Base-by-base conservation (phyloP, 1,140 invertebrate species). In the Centruroides vittatus region DNA sequence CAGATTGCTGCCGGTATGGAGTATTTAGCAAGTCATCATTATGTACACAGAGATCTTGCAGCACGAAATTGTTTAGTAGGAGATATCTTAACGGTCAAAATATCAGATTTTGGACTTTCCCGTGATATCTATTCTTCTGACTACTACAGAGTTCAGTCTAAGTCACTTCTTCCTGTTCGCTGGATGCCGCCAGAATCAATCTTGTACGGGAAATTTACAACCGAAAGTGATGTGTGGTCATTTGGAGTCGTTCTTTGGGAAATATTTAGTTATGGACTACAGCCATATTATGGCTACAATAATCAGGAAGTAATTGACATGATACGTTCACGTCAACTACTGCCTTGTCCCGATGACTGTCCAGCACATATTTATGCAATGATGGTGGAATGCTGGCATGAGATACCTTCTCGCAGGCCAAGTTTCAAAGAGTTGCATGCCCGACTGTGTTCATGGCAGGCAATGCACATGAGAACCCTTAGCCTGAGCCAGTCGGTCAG, bases 301-400 rank as follows among this genome's bases (percentile, higher is more conserved):
- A 97, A 98, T 73, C 91, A 93, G 73, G 93, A 98, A 76, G 94
- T 98, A 0, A 95, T 98, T 68, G 86, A 94, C 67, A 92, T 98
- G 86, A 93, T 98, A 47, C 81, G 93, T 3, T 86, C 88, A 3
- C 82, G 93, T 9, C 92, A 97, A 73, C 77, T 98, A 12, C 76
- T 98, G 36, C 85, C 90, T 0, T 88, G 89, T 70, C 94, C 94
- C 0, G 85, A 92, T 61, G 85, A 87, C 50, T 98, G 93, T 72
- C 93, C 93, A 0, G 80, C 86, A 11, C 81, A 86, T 61, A 86
- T 96, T 66, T 95, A 95, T 72, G 83, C 84, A 4, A 76, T 97
- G 47, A 97, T 97, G 93, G 85, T 94, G 48, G 93, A 98, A 74
- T 98, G 94, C 69, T 99, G 95, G 95, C 86, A 93, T 68, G 93